Evolutionary conservation across 2,888 invertebrate genomes (phyloP).

Genomic region (Eupithecia subumbrata): DNA sequence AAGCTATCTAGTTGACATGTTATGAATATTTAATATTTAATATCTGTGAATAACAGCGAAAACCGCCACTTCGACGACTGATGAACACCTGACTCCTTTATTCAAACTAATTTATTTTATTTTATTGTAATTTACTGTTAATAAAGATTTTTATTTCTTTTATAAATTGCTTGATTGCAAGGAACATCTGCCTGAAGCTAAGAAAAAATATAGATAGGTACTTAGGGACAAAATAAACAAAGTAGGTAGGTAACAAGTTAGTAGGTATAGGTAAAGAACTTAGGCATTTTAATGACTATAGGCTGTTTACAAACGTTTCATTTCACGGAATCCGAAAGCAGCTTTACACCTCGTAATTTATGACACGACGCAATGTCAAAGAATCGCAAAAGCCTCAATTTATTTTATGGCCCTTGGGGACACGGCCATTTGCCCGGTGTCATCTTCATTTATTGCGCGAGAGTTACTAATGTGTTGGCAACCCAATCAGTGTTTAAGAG

Average conservation of each 20-base stretch:
- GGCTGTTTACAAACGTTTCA: conserved; percentile 23
- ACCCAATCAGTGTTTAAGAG: conserved; percentile 48
- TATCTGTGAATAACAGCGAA: background rate
- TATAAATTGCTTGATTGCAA: no score
- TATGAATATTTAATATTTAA: background rate
- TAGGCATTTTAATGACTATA: background rate
- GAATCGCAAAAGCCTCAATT: conserved; percentile 22
- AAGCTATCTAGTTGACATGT: background rate
- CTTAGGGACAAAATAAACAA: no score
- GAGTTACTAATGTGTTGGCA: conserved; percentile 44
- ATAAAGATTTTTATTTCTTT: no score
- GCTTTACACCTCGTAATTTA: conserved; percentile 11
- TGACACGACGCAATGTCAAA: conserved; percentile 8
- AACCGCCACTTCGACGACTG: background rate
- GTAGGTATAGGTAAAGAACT: background rate
- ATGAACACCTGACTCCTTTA: background rate
- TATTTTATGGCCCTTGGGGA: conserved; percentile 28
- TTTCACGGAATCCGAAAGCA: background rate
- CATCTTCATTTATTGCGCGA: conserved; percentile 37
- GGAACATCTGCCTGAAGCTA: no score
- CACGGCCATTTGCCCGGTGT: conserved; percentile 20
- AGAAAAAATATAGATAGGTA: no score
- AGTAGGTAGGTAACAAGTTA: no score
- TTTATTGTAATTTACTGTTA: no score
- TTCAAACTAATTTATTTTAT: background rate